These are phyloP conservation scores for Salpingus planirostris DNA, from an alignment of 2,888 invertebrate genomes.

Conservation along the genomic window DNA sequence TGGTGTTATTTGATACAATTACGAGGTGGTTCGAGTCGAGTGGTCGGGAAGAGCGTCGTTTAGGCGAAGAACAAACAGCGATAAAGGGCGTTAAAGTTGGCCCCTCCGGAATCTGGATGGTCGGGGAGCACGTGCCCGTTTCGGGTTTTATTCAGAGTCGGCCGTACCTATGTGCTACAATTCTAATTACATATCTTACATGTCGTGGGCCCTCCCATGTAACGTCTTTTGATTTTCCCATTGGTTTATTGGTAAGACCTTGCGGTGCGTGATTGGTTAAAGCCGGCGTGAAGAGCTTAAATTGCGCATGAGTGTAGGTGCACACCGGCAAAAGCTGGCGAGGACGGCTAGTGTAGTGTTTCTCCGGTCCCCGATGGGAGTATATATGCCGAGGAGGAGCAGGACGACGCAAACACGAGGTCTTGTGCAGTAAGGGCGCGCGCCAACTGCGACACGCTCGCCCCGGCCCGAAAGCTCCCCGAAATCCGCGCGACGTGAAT, in stretches of 20 bases:
- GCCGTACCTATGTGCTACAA: conserved; percentile 32
- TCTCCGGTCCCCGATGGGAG: conserved; percentile 25
- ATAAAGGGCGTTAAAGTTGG: background rate
- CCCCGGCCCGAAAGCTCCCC: too few relatives aligned
- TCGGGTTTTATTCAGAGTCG: conserved; percentile 7
- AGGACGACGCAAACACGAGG: conserved; percentile 26
- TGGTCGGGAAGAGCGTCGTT: too few relatives aligned
- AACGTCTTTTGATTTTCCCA: conserved; percentile 41
- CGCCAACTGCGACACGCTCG: conserved; percentile 1
- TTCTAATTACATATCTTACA: conserved; percentile 42
- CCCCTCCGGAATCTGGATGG: too few relatives aligned
- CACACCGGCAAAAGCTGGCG: conserved; percentile 28
- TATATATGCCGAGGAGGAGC: conserved; percentile 22
- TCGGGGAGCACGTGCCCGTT: conserved; percentile 8
- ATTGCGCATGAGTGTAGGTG: conserved; percentile 37
- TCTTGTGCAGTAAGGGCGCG: conserved; percentile 9
- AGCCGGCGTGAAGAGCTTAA: conserved; percentile 25
- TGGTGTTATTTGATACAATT: too few relatives aligned
- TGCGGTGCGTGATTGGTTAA: conserved; percentile 37
- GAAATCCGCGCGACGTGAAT: too few relatives aligned
- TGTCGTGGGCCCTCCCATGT: conserved; percentile 40
- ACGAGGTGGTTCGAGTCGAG: too few relatives aligned
- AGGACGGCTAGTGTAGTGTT: conserved; percentile 34
- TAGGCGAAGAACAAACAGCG: background rate
- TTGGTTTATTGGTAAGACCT: conserved; percentile 39